Conservation (phyloP, 2,797 vertebrate genomes). For the Sebastes alutus region DNA sequence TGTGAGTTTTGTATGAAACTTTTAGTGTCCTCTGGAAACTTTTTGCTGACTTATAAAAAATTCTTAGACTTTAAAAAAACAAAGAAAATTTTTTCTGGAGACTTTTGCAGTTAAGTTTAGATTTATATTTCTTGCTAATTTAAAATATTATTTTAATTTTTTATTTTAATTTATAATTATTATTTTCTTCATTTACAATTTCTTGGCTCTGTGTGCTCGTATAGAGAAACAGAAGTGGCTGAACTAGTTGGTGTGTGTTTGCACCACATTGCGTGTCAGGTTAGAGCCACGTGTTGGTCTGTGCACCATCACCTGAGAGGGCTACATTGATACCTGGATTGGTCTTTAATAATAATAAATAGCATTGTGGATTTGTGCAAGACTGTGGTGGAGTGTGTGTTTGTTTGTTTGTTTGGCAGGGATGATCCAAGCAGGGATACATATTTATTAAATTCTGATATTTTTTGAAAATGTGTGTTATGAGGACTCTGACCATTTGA, state of each 20-base stretch:
- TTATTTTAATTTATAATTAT: no score
- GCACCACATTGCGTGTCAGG: not conserved
- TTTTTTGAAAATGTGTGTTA: not conserved
- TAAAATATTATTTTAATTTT: not conserved
- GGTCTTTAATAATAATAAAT: not conserved
- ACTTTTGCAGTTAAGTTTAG: not conserved
- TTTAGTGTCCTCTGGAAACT: not conserved
- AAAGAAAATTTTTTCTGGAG: not conserved
- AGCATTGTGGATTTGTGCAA: not conserved
- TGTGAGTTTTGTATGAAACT: conserved; percentile 2
- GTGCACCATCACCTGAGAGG: not conserved
- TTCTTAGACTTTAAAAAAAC: not conserved
- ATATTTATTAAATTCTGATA: not conserved
- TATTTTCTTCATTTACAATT: no score
- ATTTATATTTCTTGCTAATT: not conserved
- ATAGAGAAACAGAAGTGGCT: not conserved
- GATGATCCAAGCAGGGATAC: not conserved
- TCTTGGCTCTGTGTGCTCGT: not conserved
- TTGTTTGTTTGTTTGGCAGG: not conserved
- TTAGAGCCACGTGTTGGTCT: conserved; percentile 14
- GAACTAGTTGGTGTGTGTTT: not conserved
- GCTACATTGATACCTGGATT: not conserved
- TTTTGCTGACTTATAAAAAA: not conserved
- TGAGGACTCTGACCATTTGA: not conserved
- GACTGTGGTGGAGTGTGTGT: not conserved